Conservation (phyloP, 2,888 invertebrate genomes). For the Psylliodes chrysocephalus region DNA sequence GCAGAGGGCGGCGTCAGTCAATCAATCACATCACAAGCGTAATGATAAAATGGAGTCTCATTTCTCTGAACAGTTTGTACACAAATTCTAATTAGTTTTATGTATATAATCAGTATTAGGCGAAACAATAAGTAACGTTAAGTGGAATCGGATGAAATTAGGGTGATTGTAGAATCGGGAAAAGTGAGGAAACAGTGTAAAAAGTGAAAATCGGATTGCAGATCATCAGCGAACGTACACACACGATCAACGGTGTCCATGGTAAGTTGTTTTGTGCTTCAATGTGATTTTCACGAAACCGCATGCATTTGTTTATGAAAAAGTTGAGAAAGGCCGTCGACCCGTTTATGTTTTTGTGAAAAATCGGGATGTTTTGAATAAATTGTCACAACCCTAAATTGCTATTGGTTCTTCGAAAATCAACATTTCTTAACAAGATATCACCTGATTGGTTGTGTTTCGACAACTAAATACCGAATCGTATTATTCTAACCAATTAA, state of each 20-base stretch:
- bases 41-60: conserved; percentile 66
- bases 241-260: conserved; percentile 62
- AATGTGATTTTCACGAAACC: conserved; percentile 35
- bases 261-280: conserved; percentile 61
- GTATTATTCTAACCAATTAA: conserved; percentile 67
- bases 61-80: conserved; percentile 64
- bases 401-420: conserved; percentile 63
- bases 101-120: conserved; percentile 54
- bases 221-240: conserved; percentile 35
- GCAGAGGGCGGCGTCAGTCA: conserved; percentile 55
- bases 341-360: conserved; percentile 32
- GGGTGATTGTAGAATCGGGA: conserved; percentile 35
- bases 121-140: conserved; percentile 51
- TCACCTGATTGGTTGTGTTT: conserved; percentile 67
- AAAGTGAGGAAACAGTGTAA: conserved; percentile 45
- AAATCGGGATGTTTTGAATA: conserved; percentile 19
- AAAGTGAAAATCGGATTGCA: conserved; percentile 46
- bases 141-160: conserved; percentile 50
- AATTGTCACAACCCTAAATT: conserved; percentile 47
- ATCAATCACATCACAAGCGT: conserved; percentile 59
- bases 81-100: conserved; percentile 60
- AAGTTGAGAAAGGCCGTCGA: not conserved
- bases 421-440: conserved; percentile 65
- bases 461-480: conserved; percentile 64
- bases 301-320: conserved; percentile 29